Evolutionary conservation across 2,888 invertebrate species (phyloP), one percentile per base, ranked within the genome.

Genomic region (Amorpha juglandis): DNA sequence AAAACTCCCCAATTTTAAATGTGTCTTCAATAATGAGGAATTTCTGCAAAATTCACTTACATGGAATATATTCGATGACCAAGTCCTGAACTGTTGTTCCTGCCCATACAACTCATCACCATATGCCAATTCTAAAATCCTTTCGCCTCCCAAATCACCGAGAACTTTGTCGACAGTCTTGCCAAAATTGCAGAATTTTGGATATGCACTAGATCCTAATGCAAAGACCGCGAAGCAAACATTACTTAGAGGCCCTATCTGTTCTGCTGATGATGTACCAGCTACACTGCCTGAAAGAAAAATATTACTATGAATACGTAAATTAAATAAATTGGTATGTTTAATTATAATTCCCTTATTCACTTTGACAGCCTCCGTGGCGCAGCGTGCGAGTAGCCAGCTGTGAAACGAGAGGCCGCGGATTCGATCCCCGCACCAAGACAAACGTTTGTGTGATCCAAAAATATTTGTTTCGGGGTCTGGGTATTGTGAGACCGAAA

Each of bases 71-170:
- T 97, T 96, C 0, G 96, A 96, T 0, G 98, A 97, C 98, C 98
- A 98, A 78, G 95, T 95, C 67, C 96, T 94, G 83, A 99, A 99
- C 0, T 98, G 96, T 82, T 98, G 98, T 80, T 99, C 99, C 86
- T 98, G 98, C 0, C 98, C 98, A 79, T 97, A 98, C 94, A 99
- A 96, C 92, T 99, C 99, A 84, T 99, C 99, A 0, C 98, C 99
- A 68, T 96, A 96, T 0, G 96, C 95, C 73, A 98, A 87, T 76
- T 96, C 96, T 64, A 96, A 85, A 65, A 99, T 93, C 68, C 98
- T 94, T 85, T 98, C 98, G 0, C 98, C 98, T 0, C 98, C 98
- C 62, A 99, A 92, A 80, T 98, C 97, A 0, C 96, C 96, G 14
- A 99, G 91, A 64, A 98, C 95, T 82, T 96, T 97, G 85, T 99